phyloP scores from a whole-genome alignment of 2,113 vertebrate species.

The Tylochromis polylepis region DNA sequence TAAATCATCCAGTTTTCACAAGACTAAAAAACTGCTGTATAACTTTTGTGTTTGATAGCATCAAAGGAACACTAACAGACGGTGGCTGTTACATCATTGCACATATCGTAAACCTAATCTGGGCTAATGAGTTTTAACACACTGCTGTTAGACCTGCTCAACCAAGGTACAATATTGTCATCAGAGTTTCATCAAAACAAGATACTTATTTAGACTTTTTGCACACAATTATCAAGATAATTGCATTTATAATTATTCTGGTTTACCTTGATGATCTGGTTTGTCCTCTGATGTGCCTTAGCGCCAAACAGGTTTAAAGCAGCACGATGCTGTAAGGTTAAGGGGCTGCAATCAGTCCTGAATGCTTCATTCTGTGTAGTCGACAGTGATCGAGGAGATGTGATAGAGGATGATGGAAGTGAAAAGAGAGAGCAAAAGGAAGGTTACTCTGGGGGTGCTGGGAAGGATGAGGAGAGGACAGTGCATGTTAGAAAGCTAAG shows the following conservation, averaged over 20 bases:
- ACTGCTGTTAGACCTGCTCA: background rate
- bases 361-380: background rate
- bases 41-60: background rate
- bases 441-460: background rate
- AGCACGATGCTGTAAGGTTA: background rate
- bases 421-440: background rate
- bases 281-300: background rate
- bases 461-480: fast-evolving
- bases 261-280: background rate
- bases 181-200: background rate
- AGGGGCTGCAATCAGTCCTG: fast-evolving
- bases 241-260: background rate
- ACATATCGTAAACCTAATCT: background rate
- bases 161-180: background rate
- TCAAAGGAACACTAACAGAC: background rate
- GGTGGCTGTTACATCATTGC: background rate
- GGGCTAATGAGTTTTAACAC: background rate
- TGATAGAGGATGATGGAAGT: background rate
- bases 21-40: background rate
- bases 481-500: background rate
- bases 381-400: background rate
- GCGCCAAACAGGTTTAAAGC: background rate
- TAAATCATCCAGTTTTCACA: background rate
- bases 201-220: background rate
- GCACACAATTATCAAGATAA: background rate